These are phyloP conservation scores for Plebejus melissa DNA, from an alignment of 2,888 invertebrate genomes.

Conservation along the genomic window DNA sequence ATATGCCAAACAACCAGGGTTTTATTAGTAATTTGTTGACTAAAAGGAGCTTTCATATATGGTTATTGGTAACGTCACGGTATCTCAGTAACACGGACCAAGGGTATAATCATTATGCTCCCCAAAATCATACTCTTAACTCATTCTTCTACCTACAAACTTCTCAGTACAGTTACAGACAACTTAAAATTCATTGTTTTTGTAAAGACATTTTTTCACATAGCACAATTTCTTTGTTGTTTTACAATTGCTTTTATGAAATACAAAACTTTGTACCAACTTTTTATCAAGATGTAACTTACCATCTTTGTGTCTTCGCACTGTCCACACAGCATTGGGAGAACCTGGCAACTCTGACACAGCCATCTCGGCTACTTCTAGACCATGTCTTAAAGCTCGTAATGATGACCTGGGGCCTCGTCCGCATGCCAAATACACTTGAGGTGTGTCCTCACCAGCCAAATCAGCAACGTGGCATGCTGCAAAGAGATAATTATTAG, in stretches of 20 bases:
- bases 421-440: slow-evolving; percentile 97
- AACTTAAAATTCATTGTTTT: too few relatives aligned
- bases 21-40: slow-evolving; percentile 78
- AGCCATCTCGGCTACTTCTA: slow-evolving; percentile 99
- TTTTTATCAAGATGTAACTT: slow-evolving; percentile 59
- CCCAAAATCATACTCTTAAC: slow-evolving; percentile 32
- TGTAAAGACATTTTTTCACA: neutral
- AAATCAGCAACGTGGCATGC: slow-evolving; percentile 94
- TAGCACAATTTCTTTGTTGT: too few relatives aligned
- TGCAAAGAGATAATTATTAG: slow-evolving; percentile 38
- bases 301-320: slow-evolving; percentile 97
- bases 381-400: slow-evolving; percentile 95
- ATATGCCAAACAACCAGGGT: slow-evolving; percentile 82
- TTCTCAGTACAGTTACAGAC: neutral
- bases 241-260: too few relatives aligned
- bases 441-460: slow-evolving; percentile 99
- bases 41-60: slow-evolving; percentile 74
- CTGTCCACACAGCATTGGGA: slow-evolving; percentile 99
- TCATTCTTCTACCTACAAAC: neutral
- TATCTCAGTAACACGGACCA: slow-evolving; percentile 78
- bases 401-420: slow-evolving; percentile 96
- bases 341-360: slow-evolving; percentile 99
- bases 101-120: slow-evolving; percentile 73
- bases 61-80: slow-evolving; percentile 71
- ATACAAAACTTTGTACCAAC: neutral